phyloP scores from a whole-genome alignment of 23 tunicate species.

The Diplosoma virens region DNA sequence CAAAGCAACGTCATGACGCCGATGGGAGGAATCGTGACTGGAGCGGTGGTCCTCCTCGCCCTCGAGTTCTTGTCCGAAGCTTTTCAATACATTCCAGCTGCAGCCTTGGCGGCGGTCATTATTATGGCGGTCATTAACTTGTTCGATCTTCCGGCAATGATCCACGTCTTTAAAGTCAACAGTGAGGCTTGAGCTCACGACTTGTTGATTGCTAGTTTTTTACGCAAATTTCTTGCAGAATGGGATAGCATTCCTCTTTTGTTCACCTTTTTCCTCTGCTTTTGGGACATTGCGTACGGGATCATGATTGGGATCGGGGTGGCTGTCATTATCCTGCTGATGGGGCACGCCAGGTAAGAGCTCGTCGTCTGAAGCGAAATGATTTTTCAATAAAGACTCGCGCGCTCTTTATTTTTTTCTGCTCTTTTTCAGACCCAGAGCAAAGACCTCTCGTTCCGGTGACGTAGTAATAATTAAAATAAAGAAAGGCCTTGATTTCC shows the following conservation, averaged over 20 bases:
- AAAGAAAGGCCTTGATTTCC: constrained; percentile 63
- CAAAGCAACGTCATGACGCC: constrained; percentile 90
- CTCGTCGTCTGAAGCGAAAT: too few species aligned
- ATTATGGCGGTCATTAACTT: constrained; percentile 88
- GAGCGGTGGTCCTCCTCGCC: constrained; percentile 71
- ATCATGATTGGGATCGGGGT: constrained; percentile 77
- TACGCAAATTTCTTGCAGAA: constrained; percentile 34
- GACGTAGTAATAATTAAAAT: constrained; percentile 13
- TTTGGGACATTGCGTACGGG: constrained; percentile 87
- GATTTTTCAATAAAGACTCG: too few species aligned
- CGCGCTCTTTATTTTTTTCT: too few species aligned
- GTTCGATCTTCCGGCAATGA: constrained; percentile 64
- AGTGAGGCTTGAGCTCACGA: constrained; percentile 65
- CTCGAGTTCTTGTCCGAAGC: constrained; percentile 64
- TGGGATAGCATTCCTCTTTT: constrained; percentile 62
- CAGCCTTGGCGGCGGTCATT: constrained; percentile 76
- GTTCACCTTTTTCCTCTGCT: constrained; percentile 66
- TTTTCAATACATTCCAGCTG: constrained; percentile 79
- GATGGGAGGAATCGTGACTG: constrained; percentile 65
- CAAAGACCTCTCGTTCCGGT: constrained; percentile 6
- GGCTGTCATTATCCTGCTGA: constrained; percentile 50
- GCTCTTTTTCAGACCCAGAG: constrained; percentile 50
- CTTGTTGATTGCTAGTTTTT: too few species aligned
- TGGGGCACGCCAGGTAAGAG: constrained; percentile 53
- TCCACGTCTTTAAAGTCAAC: constrained; percentile 49